Evolutionary conservation across 2,888 invertebrate genomes (phyloP), one percentile per base, ranked within the genome.

Genomic region (Melolontha melolontha): DNA sequence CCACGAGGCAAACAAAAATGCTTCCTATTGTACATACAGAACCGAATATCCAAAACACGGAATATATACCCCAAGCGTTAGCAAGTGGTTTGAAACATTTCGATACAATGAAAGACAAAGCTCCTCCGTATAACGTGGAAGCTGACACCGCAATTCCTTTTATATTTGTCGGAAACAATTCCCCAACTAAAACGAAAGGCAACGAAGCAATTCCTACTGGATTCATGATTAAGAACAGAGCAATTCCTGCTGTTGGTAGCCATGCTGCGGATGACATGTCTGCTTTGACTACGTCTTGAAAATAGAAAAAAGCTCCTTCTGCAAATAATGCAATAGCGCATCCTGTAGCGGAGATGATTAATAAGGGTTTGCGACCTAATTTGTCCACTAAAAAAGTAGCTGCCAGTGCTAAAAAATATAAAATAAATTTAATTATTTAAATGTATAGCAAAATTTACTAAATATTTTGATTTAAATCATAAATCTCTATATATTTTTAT

Each of bases 111-210:
- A 89, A 89, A 34, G 87, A 87, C 47, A 89, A 77, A 0, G 87
- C 72, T 17, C 88, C 87, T 0, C 87, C 86, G 71, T 87, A 79
- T 75, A 88, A 84, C 0, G 88, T 88, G 0, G 87, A 87, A 1
- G 85, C 71, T 4, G 88, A 88, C 0, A 89, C 87, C 0, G 89
- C 89, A 0, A 85, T 82, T 0, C 87, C 87, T 76, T 89, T 89
- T 0, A 90, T 87, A 70, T 88, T 89, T 0, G 88, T 87, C 0
- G 90, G 88, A 73, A 90, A 90, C 4, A 89, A 73, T 77, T 90
- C 90, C 0, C 88, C 88, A 74, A 89, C 85, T 83, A 89, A 84
- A 73, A 89, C 86, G 69, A 88, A 88, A 0, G 89, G 86, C 34
- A 90, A 75, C 17, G 88, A 88, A 0, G 87, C 88, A 17, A 90